Evolutionary conservation across 2,113 vertebrate species (phyloP), one percentile per base, ranked within the genome.

Genomic region (Murina feae): DNA sequence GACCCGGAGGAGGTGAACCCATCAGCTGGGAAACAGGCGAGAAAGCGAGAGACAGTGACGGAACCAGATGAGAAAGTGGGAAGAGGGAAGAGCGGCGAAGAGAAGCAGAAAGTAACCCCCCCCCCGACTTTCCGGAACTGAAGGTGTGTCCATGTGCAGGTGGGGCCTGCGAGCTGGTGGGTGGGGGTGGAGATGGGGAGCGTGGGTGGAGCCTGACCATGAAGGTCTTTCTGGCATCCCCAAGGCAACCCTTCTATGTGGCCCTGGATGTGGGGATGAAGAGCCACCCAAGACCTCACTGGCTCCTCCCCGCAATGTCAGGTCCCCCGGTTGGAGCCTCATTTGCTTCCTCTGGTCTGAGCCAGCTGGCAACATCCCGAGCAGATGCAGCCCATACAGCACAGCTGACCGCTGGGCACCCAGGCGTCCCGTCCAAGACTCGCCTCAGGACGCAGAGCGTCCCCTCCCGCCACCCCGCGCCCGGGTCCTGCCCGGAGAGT

Each of bases 261-360:
- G 83, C 55, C 13, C 16, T 42, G 25, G 49, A 86, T 11, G 20
- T 83, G 42, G 72, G 75, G 37, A 49, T 80, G 25, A 86, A 68
- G 74, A 82, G 25, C 37, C 10, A 28, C 49, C 37, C 51, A 55
- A 65, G 28, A 47, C 51, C 44, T 68, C 30, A 4, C 4, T 44
- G 76, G 21, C n/a, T 86, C 30, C 17, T 32, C 89, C 91, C 71
- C 35, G 58, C 68, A 86, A 65, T n/a, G 12, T 58, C 4, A 10
- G 30, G 71, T 79, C 32, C 60, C 39, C 44, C 84, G 63, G 47
- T 35, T 28, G 63, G 94, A 55, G 66, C 23, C 32, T 95, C 39
- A 6, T 75, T 93, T 95, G 51, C 83, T 93, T 91, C 79, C 75
- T 86, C 89, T 86, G 39, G 66, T 88, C 55, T 55, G 51, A 95